Percentiles rank a stretch among this genome's conserved stretches.
These are phyloP conservation scores for Mimachlamys varia DNA, from an alignment of 2,888 invertebrate species.

Conservation along the genomic window DNA sequence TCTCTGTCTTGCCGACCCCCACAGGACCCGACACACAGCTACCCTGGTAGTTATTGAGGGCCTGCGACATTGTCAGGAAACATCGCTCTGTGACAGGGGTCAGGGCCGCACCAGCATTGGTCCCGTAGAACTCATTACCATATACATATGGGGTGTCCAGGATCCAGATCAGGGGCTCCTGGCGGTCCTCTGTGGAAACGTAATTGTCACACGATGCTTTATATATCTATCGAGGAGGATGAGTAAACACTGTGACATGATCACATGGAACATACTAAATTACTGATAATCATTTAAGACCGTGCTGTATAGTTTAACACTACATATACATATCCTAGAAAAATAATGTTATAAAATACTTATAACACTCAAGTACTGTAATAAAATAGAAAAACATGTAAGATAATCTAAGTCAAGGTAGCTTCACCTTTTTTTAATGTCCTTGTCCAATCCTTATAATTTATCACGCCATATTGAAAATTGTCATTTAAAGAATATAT, in stretches of 20 bases:
- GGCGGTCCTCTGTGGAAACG: constrained; percentile 69
- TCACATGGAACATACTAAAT: background rate
- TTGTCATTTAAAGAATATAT: too few relatives aligned
- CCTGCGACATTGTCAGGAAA: constrained; percentile 79
- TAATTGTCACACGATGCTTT: background rate
- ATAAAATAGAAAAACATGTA: background rate
- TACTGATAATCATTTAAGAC: background rate
- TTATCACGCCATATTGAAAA: too few relatives aligned
- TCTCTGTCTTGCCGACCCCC: constrained; percentile 80
- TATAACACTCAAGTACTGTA: background rate
- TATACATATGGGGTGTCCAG: constrained; percentile 77
- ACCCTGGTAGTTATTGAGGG: constrained; percentile 76
- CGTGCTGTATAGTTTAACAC: background rate
- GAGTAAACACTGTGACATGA: background rate
- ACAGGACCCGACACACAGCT: constrained; percentile 75
- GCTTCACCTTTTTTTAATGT: too few relatives aligned
- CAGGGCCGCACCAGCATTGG: constrained; percentile 72
- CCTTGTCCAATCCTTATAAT: too few relatives aligned
- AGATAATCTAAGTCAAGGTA: background rate
- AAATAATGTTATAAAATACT: background rate
- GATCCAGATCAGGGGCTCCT: constrained; percentile 76
- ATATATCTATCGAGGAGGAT: background rate
- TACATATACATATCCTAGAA: background rate
- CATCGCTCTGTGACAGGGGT: constrained; percentile 79
- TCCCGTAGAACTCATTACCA: constrained; percentile 81